Conservation (phyloP, 2,888 invertebrate species). For the Lacanobia oleracea region DNA sequence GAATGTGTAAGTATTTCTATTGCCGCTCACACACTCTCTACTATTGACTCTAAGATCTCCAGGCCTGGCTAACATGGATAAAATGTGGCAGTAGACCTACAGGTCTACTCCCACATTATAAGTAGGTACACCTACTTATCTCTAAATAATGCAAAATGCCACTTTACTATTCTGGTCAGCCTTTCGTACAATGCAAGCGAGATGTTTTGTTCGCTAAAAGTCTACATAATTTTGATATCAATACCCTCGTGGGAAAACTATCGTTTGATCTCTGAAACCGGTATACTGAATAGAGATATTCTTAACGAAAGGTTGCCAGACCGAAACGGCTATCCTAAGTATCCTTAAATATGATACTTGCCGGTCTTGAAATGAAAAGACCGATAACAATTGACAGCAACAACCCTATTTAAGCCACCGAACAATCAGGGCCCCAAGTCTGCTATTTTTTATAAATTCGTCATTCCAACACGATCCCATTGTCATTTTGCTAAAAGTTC, state of each 20-base stretch:
- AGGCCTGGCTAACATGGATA: not conserved
- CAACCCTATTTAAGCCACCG: conserved; percentile 32
- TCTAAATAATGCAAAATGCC: not conserved
- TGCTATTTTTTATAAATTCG: too few relatives aligned
- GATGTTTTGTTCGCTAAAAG: not conserved
- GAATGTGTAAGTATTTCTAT: too few relatives aligned
- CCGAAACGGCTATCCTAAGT: not conserved
- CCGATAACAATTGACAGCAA: conserved; percentile 42
- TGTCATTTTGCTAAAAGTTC: too few relatives aligned
- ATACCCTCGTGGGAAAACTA: not conserved
- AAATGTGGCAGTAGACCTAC: not conserved
- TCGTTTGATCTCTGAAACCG: not conserved
- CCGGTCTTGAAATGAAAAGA: conserved; percentile 25
- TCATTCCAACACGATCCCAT: too few relatives aligned
- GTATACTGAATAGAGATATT: not conserved
- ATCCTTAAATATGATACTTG: conserved; percentile 45
- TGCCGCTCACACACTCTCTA: too few relatives aligned
- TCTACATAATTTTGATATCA: not conserved
- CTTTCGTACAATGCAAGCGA: not conserved
- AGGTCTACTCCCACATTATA: too few relatives aligned
- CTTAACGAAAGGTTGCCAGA: not conserved
- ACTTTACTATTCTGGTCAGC: not conserved
- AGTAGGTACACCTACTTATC: too few relatives aligned
- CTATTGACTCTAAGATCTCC: too few relatives aligned
- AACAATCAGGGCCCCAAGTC: too few relatives aligned